Evolutionary conservation across 2,113 vertebrate genomes (phyloP).

Genomic region (Petaurus breviceps): DNA sequence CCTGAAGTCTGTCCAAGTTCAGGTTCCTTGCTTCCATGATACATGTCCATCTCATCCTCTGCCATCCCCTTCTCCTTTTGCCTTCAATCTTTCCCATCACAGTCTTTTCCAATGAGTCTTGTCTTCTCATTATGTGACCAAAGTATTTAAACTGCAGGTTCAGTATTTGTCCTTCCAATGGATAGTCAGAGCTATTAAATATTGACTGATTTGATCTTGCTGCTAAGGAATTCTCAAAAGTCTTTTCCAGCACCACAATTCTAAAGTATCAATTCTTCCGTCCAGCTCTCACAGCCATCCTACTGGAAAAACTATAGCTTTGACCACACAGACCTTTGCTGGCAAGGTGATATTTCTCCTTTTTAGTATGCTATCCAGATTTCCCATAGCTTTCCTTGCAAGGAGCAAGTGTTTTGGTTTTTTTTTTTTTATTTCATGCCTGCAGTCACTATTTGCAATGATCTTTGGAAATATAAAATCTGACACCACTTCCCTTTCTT

Average conservation of each 20-base stretch:
- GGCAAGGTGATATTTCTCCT: not conserved
- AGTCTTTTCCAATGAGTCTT: too few relatives aligned
- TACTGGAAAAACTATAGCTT: not conserved
- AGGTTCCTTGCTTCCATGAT: too few relatives aligned
- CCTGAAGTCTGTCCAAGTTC: too few relatives aligned
- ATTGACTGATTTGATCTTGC: too few relatives aligned
- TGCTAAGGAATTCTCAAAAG: too few relatives aligned
- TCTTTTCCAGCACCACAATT: not conserved
- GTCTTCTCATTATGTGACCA: too few relatives aligned
- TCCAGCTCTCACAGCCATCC: not conserved
- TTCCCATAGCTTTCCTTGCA: not conserved
- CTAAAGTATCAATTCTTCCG: not conserved
- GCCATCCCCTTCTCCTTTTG: too few relatives aligned
- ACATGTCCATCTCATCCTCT: too few relatives aligned
- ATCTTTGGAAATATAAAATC: not conserved
- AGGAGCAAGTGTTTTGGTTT: not conserved
- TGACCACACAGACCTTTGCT: not conserved
- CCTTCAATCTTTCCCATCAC: too few relatives aligned
- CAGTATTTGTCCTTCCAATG: too few relatives aligned
- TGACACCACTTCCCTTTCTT: not conserved
- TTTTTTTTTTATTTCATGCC: not conserved
- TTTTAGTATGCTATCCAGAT: not conserved
- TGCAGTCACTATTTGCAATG: not conserved
- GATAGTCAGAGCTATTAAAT: too few relatives aligned
- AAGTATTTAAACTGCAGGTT: too few relatives aligned